Evolutionary conservation across 2,888 invertebrate species (phyloP).

Genomic region (Dendrolimus pini): DNA sequence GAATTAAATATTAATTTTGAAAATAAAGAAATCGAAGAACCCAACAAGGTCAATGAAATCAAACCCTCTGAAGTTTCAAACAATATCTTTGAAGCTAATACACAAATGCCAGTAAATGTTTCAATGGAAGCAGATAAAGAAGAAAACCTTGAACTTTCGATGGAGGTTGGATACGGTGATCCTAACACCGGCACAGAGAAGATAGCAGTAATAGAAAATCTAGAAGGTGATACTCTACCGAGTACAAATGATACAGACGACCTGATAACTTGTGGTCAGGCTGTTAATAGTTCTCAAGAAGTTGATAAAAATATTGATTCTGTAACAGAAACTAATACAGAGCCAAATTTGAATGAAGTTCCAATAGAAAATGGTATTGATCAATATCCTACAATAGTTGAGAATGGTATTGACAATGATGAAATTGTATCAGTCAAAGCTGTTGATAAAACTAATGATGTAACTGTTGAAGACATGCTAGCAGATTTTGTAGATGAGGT

Average conservation of each 20-base stretch:
- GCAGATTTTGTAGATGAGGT: slow-evolving; percentile 70
- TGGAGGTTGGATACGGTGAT: slow-evolving; percentile 50
- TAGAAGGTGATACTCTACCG: slow-evolving; percentile 54
- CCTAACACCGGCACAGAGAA: slow-evolving; percentile 31
- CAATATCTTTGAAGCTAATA: slow-evolving; percentile 38
- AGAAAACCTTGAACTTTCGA: slow-evolving; percentile 36
- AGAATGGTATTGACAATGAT: slow-evolving; percentile 23
- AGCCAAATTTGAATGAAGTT: slow-evolving; percentile 15
- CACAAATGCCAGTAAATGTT: slow-evolving; percentile 37
- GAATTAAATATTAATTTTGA: neutral
- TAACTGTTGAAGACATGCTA: slow-evolving; percentile 59
- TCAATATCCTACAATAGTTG: slow-evolving; percentile 15
- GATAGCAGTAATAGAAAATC: slow-evolving; percentile 39
- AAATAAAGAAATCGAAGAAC: slow-evolving; percentile 1
- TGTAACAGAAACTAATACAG: slow-evolving; percentile 18
- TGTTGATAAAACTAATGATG: slow-evolving; percentile 15
- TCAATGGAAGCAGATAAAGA: slow-evolving; percentile 35
- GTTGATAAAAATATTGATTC: slow-evolving; percentile 9
- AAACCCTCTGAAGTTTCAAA: neutral
- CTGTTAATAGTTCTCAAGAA: slow-evolving; percentile 39
- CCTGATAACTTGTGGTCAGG: slow-evolving; percentile 60
- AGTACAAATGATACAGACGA: slow-evolving; percentile 62
- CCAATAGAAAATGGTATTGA: slow-evolving; percentile 35
- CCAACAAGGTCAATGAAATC: neutral
- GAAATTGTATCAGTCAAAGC: slow-evolving; percentile 18